Conservation (phyloP, 2,113 vertebrate species). For the Elephantulus edwardii region DNA sequence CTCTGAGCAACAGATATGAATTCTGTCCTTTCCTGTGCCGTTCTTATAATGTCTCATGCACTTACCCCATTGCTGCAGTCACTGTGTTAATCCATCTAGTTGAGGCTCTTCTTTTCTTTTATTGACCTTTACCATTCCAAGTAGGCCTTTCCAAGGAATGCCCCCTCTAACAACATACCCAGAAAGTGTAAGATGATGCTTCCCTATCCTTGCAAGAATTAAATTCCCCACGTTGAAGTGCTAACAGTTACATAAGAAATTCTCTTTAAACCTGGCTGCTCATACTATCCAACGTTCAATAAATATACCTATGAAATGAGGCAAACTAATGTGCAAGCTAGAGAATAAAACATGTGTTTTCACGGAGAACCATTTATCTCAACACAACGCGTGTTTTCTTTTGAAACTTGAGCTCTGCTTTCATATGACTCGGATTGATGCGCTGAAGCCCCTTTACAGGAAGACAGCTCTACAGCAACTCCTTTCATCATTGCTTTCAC, state of each 20-base stretch:
- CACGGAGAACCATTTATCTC: background rate
- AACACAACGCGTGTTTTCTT: background rate
- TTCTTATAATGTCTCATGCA: too few relatives aligned
- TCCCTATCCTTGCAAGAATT: too few relatives aligned
- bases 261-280: background rate
- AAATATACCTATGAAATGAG: background rate
- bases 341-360: background rate
- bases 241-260: background rate
- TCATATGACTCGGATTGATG: background rate
- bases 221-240: background rate
- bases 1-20: too few relatives aligned
- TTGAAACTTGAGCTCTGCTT: background rate
- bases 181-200: too few relatives aligned
- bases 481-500: background rate
- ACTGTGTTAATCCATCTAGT: too few relatives aligned
- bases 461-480: background rate
- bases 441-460: rapidly evolving
- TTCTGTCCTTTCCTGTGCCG: too few relatives aligned
- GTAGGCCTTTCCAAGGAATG: too few relatives aligned
- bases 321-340: background rate
- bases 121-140: too few relatives aligned
- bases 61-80: too few relatives aligned
- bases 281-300: background rate
- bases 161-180: too few relatives aligned
- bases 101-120: too few relatives aligned